Evolutionary conservation across 2,797 vertebrate genomes (phyloP), one percentile per base, ranked within the genome.

Genomic region (Taenioides sp.): DNA sequence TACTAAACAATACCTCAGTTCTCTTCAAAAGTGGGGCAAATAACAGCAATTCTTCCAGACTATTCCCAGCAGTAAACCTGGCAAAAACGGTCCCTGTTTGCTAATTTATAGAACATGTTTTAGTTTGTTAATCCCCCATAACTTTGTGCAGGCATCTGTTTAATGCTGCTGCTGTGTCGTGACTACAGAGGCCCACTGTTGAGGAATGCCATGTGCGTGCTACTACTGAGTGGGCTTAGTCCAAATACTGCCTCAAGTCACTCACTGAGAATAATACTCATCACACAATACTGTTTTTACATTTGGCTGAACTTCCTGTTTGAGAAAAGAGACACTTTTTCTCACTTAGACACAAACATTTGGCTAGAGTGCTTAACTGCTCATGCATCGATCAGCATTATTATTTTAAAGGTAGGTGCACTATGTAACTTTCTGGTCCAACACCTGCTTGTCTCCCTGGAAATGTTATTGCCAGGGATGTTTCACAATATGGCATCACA

Each of bases 131-230:
- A 71, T 82, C 80, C 85, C 57, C 80, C 81, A 71, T 84, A 84
- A 73, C 70, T 81, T 70, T 68, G 22, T 22, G n/a, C 69, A 76
- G 83, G 52, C 10, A 52, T 71, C 55, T 52, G 58, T 54, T 66
- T 22, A 23, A 23, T 74, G 79, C 83, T 66, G 71, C 73, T 81
- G 74, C 25, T 7, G 55, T 88, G 87, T 90, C 90, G 87, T 93
- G 90, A 92, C 88, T 91, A 76, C 76, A 84, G 83, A 69, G 75
- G 67, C 76, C 84, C 67, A 28, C 73, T 69, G 69, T 73, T 80
- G 65, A 88, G 87, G 90, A 92, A 91, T 92, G 86, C 47, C 75
- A 79, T 81, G 82, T 90, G 89, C 75, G 77, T 91, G 84, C 84
- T 78, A 73, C 80, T 75, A 75, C 57, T 70, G 75, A 31, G 70